phyloP scores from a whole-genome alignment of 2,888 invertebrate genomes.

The Portevinia maculata region DNA sequence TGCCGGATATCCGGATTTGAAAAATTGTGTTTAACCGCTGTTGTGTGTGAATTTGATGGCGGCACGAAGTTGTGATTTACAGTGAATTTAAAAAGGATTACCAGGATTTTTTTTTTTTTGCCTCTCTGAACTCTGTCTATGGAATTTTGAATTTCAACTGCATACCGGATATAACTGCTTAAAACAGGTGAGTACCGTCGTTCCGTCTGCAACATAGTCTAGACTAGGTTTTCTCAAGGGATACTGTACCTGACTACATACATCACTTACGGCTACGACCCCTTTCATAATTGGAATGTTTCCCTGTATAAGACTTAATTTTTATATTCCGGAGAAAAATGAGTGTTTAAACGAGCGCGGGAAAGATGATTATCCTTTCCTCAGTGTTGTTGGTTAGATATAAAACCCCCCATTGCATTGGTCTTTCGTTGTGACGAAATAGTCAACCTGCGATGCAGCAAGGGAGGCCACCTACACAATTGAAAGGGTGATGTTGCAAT shows the following conservation, averaged over 20 bases:
- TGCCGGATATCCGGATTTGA: constrained; percentile 61
- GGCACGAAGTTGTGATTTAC: constrained; percentile 29
- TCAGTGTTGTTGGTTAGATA: constrained; percentile 17
- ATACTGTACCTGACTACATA: not conserved
- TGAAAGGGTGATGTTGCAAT: constrained; percentile 59
- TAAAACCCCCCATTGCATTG: constrained; percentile 11
- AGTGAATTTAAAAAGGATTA: constrained; percentile 42
- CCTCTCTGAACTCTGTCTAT: constrained; percentile 8
- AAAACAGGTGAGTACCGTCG: constrained; percentile 54
- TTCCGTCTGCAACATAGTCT: constrained; percentile 53
- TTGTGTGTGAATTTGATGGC: constrained; percentile 54
- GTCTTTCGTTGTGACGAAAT: no score
- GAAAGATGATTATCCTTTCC: constrained; percentile 8
- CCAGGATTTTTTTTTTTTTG: constrained; percentile 12
- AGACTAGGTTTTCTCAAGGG: constrained; percentile 50
- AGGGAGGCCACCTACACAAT: constrained; percentile 34
- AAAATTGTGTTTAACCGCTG: constrained; percentile 52
- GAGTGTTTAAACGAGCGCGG: constrained; percentile 18
- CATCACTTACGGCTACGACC: constrained; percentile 30
- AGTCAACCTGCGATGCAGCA: constrained; percentile 30
- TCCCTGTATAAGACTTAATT: constrained; percentile 20
- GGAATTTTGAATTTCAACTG: constrained; percentile 15
- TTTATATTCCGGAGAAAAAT: constrained; percentile 28
- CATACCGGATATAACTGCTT: constrained; percentile 54
- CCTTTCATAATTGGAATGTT: constrained; percentile 47